phyloP scores from a whole-genome alignment of 37 sponge, comb jelly and placozoan genomes.

The Oopsacas minuta region DNA sequence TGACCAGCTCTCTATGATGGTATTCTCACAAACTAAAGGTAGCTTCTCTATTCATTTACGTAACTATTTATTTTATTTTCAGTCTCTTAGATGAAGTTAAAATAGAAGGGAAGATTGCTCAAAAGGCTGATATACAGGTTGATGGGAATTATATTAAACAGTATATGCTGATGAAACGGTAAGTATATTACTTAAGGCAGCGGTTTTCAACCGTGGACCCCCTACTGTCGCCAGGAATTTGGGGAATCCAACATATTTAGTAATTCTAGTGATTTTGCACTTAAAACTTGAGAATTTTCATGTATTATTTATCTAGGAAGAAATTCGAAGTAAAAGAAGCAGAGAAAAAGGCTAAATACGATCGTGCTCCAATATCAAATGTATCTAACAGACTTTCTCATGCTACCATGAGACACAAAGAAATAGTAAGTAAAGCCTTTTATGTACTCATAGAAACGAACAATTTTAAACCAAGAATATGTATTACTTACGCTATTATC shows the following conservation, averaged over 20 bases:
- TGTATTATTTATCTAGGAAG: not conserved
- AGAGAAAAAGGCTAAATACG: not conserved
- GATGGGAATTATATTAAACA: conserved; percentile 18
- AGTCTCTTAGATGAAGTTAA: conserved; percentile 23
- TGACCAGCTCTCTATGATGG: not conserved
- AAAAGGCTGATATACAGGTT: conserved; percentile 70
- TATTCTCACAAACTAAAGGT: conserved; percentile 2
- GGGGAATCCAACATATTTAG: not conserved
- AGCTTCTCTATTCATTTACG: too few relatives aligned
- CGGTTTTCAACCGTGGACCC: not conserved
- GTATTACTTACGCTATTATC: too few relatives aligned
- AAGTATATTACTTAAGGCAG: too few relatives aligned
- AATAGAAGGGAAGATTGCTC: conserved; percentile 66
- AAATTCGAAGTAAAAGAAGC: not conserved
- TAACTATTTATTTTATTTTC: not conserved
- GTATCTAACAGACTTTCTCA: not conserved
- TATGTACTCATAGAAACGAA: not conserved
- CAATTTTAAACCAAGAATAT: conserved; percentile 8
- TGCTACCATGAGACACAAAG: not conserved
- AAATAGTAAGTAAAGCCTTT: not conserved
- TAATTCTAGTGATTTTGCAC: not conserved
- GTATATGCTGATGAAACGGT: conserved; percentile 77
- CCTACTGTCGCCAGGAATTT: too few relatives aligned
- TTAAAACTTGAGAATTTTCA: too few relatives aligned
- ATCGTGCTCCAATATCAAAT: not conserved